Conservation (phyloP, 64 coral and sea anemone genomes). For the Orbicella faveolata region DNA sequence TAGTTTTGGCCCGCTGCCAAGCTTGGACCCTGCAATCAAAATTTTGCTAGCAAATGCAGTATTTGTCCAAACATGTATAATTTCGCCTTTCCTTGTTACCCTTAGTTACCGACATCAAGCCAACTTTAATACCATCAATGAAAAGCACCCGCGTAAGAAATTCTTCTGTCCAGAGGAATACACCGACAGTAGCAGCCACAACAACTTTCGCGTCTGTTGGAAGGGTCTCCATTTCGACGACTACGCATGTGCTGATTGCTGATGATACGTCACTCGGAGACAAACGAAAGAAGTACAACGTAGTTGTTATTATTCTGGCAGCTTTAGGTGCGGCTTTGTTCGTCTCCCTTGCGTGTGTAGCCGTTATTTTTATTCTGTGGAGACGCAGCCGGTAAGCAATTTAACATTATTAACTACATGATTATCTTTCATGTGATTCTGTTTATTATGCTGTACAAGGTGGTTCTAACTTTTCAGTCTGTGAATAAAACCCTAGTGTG, state of each 20-base stretch:
- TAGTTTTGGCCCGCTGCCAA: no score
- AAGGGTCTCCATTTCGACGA: neutral
- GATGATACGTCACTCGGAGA: neutral
- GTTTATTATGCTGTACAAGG: no score
- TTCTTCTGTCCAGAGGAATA: neutral
- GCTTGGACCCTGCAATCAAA: no score
- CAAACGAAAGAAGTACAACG: neutral
- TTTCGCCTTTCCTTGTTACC: neutral
- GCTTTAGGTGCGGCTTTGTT: neutral
- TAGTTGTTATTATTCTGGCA: conserved; percentile 7
- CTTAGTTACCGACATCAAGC: conserved; percentile 23
- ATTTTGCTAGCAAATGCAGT: no score
- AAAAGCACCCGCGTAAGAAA: neutral
- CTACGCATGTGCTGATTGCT: neutral
- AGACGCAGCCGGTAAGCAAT: conserved; percentile 17
- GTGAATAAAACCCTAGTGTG: no score
- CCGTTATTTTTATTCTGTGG: neutral
- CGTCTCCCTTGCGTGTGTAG: neutral
- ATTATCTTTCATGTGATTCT: no score
- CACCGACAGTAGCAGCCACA: neutral
- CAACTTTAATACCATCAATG: conserved; percentile 7
- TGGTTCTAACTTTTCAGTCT: no score
- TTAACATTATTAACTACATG: neutral
- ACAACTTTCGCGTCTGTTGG: neutral
- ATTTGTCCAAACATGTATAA: neutral